These are phyloP conservation scores for Capitulum mitella DNA, from an alignment of 2,888 invertebrate genomes.

Conservation along the genomic window DNA sequence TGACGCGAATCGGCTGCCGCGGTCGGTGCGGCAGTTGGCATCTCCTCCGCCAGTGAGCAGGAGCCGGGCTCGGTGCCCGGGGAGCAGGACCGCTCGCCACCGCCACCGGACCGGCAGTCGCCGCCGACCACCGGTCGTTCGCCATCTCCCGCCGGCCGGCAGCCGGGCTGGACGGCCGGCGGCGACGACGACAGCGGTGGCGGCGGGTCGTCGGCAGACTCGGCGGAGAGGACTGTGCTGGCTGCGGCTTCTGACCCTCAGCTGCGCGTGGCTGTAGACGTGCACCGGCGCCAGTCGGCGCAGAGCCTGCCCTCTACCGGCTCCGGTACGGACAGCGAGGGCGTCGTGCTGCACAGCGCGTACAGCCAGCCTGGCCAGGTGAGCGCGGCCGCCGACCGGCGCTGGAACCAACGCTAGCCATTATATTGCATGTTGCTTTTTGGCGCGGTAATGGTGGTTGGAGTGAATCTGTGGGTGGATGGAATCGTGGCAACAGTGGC, in stretches of 20 bases:
- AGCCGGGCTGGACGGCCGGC: neutral
- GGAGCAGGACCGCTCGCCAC: neutral
- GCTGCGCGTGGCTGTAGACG: neutral
- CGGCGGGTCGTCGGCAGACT: neutral
- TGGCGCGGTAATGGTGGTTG: too few relatives aligned
- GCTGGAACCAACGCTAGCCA: too few relatives aligned
- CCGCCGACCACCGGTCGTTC: neutral
- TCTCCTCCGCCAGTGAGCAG: neutral
- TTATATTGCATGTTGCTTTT: too few relatives aligned
- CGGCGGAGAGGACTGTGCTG: neutral
- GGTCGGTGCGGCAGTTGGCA: neutral
- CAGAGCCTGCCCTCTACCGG: neutral
- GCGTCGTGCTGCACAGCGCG: conserved; percentile 26
- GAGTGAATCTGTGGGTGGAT: too few relatives aligned
- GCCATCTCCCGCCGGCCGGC: neutral
- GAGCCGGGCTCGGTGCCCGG: neutral
- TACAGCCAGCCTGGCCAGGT: too few relatives aligned
- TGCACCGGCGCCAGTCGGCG: neutral
- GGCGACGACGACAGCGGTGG: neutral
- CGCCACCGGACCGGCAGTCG: neutral
- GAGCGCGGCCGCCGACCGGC: too few relatives aligned
- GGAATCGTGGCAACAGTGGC: too few relatives aligned
- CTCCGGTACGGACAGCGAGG: conserved; percentile 24
- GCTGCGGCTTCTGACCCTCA: neutral
- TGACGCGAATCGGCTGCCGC: too few relatives aligned